Base-by-base conservation (phyloP, 1,140 invertebrate genomes). In the Arion vulgaris region DNA sequence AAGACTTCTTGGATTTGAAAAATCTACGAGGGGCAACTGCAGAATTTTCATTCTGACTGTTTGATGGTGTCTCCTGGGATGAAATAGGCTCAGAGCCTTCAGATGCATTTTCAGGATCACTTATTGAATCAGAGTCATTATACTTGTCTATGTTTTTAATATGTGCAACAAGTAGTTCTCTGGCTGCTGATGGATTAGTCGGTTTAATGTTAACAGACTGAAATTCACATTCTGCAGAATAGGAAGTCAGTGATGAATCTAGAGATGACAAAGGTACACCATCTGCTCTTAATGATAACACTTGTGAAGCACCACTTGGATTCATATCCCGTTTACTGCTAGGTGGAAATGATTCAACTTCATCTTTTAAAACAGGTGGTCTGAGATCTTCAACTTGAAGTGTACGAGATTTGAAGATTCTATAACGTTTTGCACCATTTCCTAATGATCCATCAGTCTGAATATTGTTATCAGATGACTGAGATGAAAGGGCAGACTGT, bases 1-100 rank as follows among this genome's bases (percentile, higher is more conserved):
- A 57, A 9, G 85, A 83, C 78, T 86, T 88, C 76, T 87, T 89
- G 51, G 86, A 87, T 74, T 88, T 88, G 83, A 89, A 89, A 51
- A 89, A 86, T 36, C 86, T 87, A 34, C 85, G 72, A 51, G 76
- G 45, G 73, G 80, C 51, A 57, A 5, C 53, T 57, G 53, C 53
- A 57, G 53, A n/a, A 32, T 66, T 72, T 49, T 81, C 80, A 34
- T 28, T 66, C 45, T 78, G 76, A 36, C 76, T 78, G 39, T 66
- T 78, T 19, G 81, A 73, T 11, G 83, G 81, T 79, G 82, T 81
- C 41, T 85, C 84, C 38, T 81, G 82, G 26, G 82, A 72, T 32
- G 34, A 53, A 28, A 85, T 36, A n/a, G 84, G 82, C 41, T 88
- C 86, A 51, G 86, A 88, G 68, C 72, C 83, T 51, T 84, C 83